Conservation (phyloP, 2,888 invertebrate genomes). For the Noctua janthe region DNA sequence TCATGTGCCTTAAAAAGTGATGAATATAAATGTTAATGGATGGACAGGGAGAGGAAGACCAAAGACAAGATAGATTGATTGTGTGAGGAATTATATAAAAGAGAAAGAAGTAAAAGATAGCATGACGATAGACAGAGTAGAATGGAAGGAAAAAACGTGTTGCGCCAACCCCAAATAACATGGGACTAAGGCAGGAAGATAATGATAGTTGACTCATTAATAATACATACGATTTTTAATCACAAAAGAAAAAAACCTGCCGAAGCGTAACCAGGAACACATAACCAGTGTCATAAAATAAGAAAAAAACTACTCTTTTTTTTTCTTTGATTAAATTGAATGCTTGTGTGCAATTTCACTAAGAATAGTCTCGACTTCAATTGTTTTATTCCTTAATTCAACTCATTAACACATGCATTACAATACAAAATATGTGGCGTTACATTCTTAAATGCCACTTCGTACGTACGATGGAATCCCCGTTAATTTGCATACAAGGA, state of each 20-base stretch:
- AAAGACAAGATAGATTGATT: no score
- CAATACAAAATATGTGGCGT: slow-evolving; percentile 33
- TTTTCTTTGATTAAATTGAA: background rate
- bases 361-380: slow-evolving; percentile 9
- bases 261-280: slow-evolving; percentile 10
- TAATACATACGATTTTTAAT: background rate
- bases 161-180: no score
- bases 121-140: no score
- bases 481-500: slow-evolving; percentile 32
- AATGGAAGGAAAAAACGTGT: no score
- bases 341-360: background rate
- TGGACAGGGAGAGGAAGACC: no score
- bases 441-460: slow-evolving; percentile 28
- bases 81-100: no score
- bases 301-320: background rate
- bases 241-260: background rate
- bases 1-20: no score
- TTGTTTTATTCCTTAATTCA: slow-evolving; percentile 21
- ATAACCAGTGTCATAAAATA: background rate
- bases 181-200: no score
- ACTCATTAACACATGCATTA: slow-evolving; percentile 1
- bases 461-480: slow-evolving; percentile 26
- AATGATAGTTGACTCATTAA: background rate
- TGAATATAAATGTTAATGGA: no score
- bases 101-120: no score